Percentiles rank a stretch among this genome's conserved stretches.
Conservation (phyloP, 1,140 invertebrate genomes). For the Drosophila persimilis region DNA sequence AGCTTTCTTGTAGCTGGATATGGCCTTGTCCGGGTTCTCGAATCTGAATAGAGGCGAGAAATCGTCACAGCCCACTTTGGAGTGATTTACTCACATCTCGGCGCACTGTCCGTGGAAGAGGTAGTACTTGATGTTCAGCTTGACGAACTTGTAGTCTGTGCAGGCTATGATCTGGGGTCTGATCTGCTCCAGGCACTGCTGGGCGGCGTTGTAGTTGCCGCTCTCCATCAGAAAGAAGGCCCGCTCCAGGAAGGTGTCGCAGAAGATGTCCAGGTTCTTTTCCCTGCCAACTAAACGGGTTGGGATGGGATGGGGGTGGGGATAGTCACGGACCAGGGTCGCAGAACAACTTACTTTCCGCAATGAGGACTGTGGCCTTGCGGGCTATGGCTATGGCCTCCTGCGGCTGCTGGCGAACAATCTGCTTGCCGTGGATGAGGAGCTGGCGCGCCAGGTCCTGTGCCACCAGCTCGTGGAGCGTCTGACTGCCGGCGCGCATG, state of each 20-base stretch:
- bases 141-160: constrained; percentile 58
- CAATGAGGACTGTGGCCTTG: constrained; percentile 53
- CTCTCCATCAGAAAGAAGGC: constrained; percentile 65
- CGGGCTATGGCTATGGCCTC: constrained; percentile 60
- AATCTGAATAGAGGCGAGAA: constrained; percentile 26
- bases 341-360: constrained; percentile 53
- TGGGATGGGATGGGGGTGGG: background rate
- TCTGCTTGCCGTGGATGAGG: constrained; percentile 50
- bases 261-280: constrained; percentile 68
- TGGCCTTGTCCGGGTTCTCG: constrained; percentile 48
- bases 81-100: constrained; percentile 41
- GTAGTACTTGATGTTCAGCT: constrained; percentile 69
- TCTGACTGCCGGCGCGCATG: constrained; percentile 43
- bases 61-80: background rate
- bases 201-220: constrained; percentile 49
- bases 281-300: constrained; percentile 54
- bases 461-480: constrained; percentile 62
- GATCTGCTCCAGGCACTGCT: constrained; percentile 66
- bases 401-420: constrained; percentile 54
- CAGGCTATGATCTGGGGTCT: constrained; percentile 47
- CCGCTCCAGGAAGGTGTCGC: constrained; percentile 62
- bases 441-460: constrained; percentile 60
- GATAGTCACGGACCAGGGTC: too few species aligned
- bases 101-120: constrained; percentile 57
- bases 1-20: constrained; percentile 55